phyloP scores from a whole-genome alignment of 2,888 invertebrate genomes.

The Agonopterix heracliana region DNA sequence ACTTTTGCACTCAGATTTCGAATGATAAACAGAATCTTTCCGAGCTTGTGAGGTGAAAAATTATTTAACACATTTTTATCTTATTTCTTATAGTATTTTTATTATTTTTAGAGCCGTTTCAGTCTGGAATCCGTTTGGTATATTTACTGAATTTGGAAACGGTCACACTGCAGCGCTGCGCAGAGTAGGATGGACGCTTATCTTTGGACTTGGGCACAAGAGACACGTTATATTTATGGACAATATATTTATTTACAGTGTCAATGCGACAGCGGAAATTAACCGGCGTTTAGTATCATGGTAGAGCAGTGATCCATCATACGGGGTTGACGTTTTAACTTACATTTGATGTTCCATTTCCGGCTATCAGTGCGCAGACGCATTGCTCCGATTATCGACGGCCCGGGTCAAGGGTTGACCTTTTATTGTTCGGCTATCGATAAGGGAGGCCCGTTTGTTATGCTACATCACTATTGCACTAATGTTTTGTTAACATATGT shows the following conservation, averaged over 20 bases:
- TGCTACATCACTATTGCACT: slow-evolving; percentile 24
- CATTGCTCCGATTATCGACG: slow-evolving; percentile 36
- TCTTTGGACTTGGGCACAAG: no score
- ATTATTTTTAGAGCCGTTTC: no score
- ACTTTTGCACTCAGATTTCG: no score
- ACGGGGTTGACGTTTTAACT: slow-evolving; percentile 30
- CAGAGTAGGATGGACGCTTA: no score
- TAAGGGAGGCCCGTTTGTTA: slow-evolving; percentile 37
- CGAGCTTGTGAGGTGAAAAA: no score
- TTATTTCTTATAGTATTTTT: no score
- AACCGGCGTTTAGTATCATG: slow-evolving; percentile 24
- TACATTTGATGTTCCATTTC: slow-evolving; percentile 45
- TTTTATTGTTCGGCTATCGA: slow-evolving; percentile 49
- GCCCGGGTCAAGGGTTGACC: slow-evolving; percentile 43
- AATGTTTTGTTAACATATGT: not conserved
- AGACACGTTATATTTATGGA: no score
- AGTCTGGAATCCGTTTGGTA: no score
- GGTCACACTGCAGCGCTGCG: no score
- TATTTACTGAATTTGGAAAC: no score
- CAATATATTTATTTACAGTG: slow-evolving; percentile 16
- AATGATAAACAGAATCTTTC: no score
- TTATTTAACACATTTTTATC: no score
- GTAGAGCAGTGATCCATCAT: slow-evolving; percentile 38
- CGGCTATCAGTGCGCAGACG: slow-evolving; percentile 39
- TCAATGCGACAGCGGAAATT: slow-evolving; percentile 25